phyloP scores from a whole-genome alignment of 2,888 invertebrate genomes.

The Scaptomyza cyrtandrae region DNA sequence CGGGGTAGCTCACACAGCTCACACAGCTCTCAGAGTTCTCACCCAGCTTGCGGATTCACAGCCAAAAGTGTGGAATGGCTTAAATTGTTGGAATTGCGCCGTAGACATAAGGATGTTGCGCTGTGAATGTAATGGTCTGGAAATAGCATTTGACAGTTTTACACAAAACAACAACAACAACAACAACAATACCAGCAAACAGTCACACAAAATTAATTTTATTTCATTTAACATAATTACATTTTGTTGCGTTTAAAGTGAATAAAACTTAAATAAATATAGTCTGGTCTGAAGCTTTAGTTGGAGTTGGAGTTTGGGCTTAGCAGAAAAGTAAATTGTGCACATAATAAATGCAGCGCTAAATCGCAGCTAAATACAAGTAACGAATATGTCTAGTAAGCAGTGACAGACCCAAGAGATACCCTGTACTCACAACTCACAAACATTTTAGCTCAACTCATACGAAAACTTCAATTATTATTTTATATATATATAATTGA shows the following conservation, averaged over 20 bases:
- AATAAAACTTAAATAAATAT: constrained; percentile 73
- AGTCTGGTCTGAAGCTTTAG: neutral
- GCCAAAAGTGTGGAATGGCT: constrained; percentile 17
- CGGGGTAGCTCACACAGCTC: neutral
- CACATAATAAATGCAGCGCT: constrained; percentile 63
- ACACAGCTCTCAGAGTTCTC: fast-evolving
- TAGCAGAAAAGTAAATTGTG: neutral
- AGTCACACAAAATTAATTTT: constrained; percentile 67
- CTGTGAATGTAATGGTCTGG: constrained; percentile 72
- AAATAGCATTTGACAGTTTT: constrained; percentile 69
- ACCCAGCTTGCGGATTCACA: constrained; percentile 9
- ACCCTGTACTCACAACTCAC: neutral
- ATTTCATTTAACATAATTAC: constrained; percentile 74
- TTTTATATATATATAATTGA: too few relatives aligned
- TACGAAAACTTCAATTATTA: too few relatives aligned
- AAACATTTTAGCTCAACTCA: too few relatives aligned
- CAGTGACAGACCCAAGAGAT: neutral
- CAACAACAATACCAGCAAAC: neutral
- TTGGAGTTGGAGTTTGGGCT: neutral
- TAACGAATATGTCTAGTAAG: too few relatives aligned
- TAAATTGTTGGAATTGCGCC: constrained; percentile 25
- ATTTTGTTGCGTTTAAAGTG: constrained; percentile 64
- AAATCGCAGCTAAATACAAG: constrained; percentile 56
- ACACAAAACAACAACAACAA: constrained; percentile 26
- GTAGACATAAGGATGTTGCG: constrained; percentile 29